Evolutionary conservation across 2,113 vertebrate genomes (phyloP).

Genomic region (Sterrhoptilus dennistouni): DNA sequence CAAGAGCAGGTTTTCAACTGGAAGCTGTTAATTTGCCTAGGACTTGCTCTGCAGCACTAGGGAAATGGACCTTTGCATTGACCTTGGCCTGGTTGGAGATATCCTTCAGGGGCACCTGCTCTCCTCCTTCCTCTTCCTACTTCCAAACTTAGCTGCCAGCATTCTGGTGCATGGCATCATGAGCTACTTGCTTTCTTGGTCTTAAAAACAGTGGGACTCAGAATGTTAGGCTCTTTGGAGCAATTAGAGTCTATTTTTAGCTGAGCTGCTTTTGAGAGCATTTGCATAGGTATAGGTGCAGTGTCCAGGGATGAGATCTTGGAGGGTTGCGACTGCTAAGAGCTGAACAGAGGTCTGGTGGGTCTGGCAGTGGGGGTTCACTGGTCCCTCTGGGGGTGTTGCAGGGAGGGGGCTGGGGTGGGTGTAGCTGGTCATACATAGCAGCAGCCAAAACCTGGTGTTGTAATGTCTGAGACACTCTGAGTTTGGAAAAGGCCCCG

Average conservation of each 20-base stretch:
- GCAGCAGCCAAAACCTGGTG: constrained; percentile 41
- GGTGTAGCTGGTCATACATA: constrained; percentile 16
- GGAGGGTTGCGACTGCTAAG: neutral
- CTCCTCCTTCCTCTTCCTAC: neutral
- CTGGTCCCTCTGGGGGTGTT: neutral
- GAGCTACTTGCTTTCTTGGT: neutral
- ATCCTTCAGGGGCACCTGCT: neutral
- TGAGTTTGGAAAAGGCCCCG: constrained; percentile 36
- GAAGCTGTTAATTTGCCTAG: neutral
- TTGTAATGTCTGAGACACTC: constrained; percentile 43
- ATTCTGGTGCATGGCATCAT: neutral
- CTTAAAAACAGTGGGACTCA: neutral
- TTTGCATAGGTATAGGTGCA: neutral
- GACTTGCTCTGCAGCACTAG: neutral
- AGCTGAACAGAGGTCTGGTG: neutral
- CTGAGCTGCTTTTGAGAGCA: neutral
- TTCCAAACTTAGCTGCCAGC: neutral
- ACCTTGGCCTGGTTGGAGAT: neutral
- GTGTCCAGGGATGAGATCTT: neutral
- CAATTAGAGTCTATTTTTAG: constrained; percentile 5
- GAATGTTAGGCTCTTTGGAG: neutral
- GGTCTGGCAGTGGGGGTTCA: neutral
- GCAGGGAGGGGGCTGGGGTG: neutral
- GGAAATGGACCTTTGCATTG: neutral
- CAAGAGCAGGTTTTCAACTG: neutral